Evolutionary conservation across 2,113 vertebrate species (phyloP).

Genomic region (Theropithecus gelada): DNA sequence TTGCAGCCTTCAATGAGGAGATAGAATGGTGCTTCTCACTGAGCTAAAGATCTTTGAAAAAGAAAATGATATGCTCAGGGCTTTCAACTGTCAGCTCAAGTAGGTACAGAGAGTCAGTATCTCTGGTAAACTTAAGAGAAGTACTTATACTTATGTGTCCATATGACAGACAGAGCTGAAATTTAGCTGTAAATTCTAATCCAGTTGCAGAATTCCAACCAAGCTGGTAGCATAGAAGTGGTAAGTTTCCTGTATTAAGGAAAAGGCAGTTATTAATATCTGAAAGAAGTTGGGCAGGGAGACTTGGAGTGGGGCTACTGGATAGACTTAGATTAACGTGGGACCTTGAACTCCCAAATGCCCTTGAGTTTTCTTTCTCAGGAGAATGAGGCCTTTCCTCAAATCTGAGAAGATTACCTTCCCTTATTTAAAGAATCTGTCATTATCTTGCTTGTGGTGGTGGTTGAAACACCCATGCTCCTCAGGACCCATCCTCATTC

Average conservation of each 20-base stretch:
- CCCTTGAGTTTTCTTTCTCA: not conserved
- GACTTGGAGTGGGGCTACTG: not conserved
- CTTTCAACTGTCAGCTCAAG: not conserved
- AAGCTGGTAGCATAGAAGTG: not conserved
- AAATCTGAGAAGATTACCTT: not conserved
- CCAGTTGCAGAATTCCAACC: not conserved
- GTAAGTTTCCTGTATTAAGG: not conserved
- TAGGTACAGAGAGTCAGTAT: not conserved
- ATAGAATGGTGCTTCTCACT: not conserved
- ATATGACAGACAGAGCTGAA: not conserved
- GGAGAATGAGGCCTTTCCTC: not conserved
- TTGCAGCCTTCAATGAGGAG: not conserved
- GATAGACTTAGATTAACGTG: not conserved
- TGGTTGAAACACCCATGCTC: accelerated
- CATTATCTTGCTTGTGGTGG: not conserved
- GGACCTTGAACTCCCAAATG: not conserved
- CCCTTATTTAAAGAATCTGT: not conserved
- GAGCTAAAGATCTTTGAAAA: not conserved
- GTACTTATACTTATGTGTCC: not conserved
- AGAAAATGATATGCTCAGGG: not conserved
- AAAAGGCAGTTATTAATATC: not conserved
- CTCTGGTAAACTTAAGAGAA: not conserved
- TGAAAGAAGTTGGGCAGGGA: not conserved
- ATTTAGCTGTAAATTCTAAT: not conserved
- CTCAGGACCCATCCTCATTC: too few relatives aligned